A percentile compares a stretch with the other conserved stretches of the same genome.
Evolutionary conservation across 2,113 vertebrate species (phyloP).

Genomic region (Apeltes quadracus): DNA sequence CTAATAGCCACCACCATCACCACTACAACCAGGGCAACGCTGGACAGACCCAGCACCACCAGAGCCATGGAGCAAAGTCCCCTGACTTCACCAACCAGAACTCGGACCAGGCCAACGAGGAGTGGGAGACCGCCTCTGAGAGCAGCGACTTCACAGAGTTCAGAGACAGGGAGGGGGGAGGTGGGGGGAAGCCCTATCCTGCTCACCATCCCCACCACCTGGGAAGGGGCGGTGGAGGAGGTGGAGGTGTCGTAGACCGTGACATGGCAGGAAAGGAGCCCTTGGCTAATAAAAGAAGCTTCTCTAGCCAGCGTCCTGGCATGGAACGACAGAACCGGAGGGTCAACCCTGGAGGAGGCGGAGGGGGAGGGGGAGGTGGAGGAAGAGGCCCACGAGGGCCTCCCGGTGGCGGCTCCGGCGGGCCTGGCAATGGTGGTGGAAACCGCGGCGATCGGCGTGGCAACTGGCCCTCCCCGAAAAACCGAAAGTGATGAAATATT

Average conservation of each 20-base stretch:
- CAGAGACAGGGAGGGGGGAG: slow-evolving; percentile 80
- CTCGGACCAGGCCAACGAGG: slow-evolving; percentile 94
- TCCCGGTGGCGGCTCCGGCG: slow-evolving; percentile 70
- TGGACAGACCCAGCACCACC: slow-evolving; percentile 73
- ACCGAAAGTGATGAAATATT: slow-evolving; percentile 83
- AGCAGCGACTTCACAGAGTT: slow-evolving; percentile 94
- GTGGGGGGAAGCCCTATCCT: slow-evolving; percentile 68
- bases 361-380: slow-evolving; percentile 76
- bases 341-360: slow-evolving; percentile 78
- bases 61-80: slow-evolving; percentile 88
- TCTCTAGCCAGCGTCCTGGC: slow-evolving; percentile 91
- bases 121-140: slow-evolving; percentile 94
- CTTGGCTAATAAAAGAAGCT: slow-evolving; percentile 88
- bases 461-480: slow-evolving; percentile 92
- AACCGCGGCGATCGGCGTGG: slow-evolving; percentile 83
- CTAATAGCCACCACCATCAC: slow-evolving; percentile 78
- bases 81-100: slow-evolving; percentile 94
- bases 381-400: slow-evolving; percentile 78
- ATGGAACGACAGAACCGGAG: slow-evolving; percentile 92
- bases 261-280: slow-evolving; percentile 78
- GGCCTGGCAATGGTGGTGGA: slow-evolving; percentile 76
- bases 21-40: slow-evolving; percentile 78
- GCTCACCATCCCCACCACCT: slow-evolving; percentile 79
- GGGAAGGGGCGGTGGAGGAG: slow-evolving; percentile 62
- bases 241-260: slow-evolving; percentile 77